These are phyloP conservation scores for Scaptomyza pallida DNA, from an alignment of 1,140 invertebrate species.

Conservation along the genomic window DNA sequence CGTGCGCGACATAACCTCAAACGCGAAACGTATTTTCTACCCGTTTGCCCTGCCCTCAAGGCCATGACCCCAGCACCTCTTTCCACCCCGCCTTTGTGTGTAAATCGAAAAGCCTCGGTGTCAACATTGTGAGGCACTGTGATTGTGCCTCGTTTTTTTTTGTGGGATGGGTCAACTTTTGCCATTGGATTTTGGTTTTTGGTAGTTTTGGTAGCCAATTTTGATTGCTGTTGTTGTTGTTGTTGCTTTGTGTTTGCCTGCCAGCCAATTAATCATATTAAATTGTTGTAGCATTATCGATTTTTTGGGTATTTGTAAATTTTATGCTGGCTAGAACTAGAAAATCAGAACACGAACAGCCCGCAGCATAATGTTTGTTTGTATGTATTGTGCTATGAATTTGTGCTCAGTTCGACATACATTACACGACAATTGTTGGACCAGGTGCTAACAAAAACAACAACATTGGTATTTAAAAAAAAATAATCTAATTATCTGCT, in stretches of 20 bases:
- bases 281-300: conserved; percentile 68
- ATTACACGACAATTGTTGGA: conserved; percentile 45
- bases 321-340: conserved; percentile 56
- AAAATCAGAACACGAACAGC: conserved; percentile 6
- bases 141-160: conserved; percentile 41
- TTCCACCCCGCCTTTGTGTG: neutral
- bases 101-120: conserved; percentile 41
- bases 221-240: conserved; percentile 2
- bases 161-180: conserved; percentile 10
- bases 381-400: conserved; percentile 46
- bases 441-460: conserved; percentile 12
- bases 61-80: neutral
- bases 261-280: conserved; percentile 76
- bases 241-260: conserved; percentile 4
- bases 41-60: neutral
- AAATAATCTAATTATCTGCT: conserved; percentile 78
- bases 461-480: neutral
- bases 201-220: neutral
- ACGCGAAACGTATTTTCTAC: conserved; percentile 19
- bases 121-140: conserved; percentile 23
- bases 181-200: conserved; percentile 23
- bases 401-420: conserved; percentile 54
- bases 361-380: conserved; percentile 49
- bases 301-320: conserved; percentile 63
- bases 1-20: conserved; percentile 45